Evolutionary conservation across 2,888 invertebrate genomes (phyloP), one percentile per base, ranked within the genome.

Genomic region (Dascillus cervinus): DNA sequence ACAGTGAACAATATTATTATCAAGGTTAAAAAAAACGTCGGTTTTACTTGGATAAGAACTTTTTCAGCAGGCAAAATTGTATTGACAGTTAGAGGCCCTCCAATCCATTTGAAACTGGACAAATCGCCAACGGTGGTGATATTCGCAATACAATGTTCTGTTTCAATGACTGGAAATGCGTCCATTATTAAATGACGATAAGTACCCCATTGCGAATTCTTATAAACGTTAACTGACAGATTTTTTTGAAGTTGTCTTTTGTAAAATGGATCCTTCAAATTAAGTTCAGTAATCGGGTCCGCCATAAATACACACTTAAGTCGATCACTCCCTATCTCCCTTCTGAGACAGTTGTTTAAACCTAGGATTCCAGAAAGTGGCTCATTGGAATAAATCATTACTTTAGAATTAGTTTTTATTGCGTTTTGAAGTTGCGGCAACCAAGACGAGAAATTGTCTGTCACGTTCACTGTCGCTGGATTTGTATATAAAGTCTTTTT

Each of bases 311-410:
- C 60, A 31, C 77, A 77, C 27, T 70, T 69, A 1, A 76, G 65
- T 1, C 73, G 56, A 44, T 75, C 59, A 3, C 60, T 56, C 29
- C 72, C 71, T 1, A 73, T 70, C 54, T 92, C 92, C 49, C 72
- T 80, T 32, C 83, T 71, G 14, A 95, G 60, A 60, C 92, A 94
- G 49, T 91, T 91, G 0, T 87, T 77, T 32, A 94, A 64, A n/a
- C 94, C 94, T 52, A 79, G 59, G 1, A 91, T 67, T 12, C 94
- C 94, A 53, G 75, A 83, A 8, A 77, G 66, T 4, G 70, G 67
- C 29, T 79, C 72, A 54, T 79, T 73, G 2, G 76, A 68, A 10
- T 22, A 33, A 12, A 82, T 76, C 1, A 90, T 58, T 2, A 82
- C 66, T 1, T 82, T 60, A 50, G 75, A 72, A 37, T 37, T 24